Evolutionary conservation across 2,113 vertebrate genomes (phyloP).

Genomic region (Thinocorus orbignyianus): DNA sequence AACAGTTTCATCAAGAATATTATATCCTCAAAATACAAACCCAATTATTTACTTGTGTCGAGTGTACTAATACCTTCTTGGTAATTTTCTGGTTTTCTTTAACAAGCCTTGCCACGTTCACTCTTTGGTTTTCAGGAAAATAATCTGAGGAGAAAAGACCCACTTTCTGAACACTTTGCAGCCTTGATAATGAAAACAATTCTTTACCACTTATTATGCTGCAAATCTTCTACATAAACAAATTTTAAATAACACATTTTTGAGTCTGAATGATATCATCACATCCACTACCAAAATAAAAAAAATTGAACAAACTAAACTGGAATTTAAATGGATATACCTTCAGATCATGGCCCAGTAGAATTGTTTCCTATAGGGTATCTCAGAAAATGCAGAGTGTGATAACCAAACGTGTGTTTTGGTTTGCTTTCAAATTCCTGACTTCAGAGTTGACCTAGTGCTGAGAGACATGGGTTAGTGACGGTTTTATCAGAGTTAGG

Average conservation of each 20-base stretch:
- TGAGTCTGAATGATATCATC: background rate
- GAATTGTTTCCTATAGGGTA: background rate
- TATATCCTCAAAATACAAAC: background rate
- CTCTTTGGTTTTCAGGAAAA: background rate
- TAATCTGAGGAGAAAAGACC: background rate
- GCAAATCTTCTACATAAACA: background rate
- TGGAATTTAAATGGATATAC: background rate
- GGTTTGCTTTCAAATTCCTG: background rate
- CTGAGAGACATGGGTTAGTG: too few relatives aligned
- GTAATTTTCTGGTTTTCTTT: conserved; percentile 3
- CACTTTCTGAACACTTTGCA: background rate
- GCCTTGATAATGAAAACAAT: background rate
- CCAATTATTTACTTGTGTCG: background rate
- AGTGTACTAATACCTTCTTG: background rate
- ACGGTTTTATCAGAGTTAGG: too few relatives aligned
- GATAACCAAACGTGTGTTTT: background rate
- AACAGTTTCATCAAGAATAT: conserved; percentile 8
- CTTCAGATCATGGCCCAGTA: background rate
- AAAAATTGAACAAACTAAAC: background rate
- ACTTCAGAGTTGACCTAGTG: background rate
- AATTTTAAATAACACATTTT: background rate
- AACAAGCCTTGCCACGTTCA: background rate
- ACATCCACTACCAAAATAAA: background rate
- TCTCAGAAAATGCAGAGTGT: background rate
- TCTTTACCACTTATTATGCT: background rate